Percentiles rank a stretch among this genome's conserved stretches.
phyloP scores from a whole-genome alignment of 2,888 invertebrate species.

The Cetonia aurata region DNA sequence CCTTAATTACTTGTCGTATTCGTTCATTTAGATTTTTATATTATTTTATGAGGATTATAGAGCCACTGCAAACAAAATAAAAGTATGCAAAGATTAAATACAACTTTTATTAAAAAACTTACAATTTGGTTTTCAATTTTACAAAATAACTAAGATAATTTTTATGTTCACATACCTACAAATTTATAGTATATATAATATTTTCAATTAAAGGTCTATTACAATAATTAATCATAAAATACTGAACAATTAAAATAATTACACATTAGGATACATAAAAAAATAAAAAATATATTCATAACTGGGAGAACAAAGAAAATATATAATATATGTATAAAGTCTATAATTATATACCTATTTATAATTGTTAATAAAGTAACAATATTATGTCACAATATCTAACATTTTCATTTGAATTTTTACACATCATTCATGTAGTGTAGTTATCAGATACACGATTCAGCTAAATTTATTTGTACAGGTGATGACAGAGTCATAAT shows the following conservation, averaged over 20 bases:
- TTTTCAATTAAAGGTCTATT: slow-evolving; percentile 38
- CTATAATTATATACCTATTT: slow-evolving; percentile 37
- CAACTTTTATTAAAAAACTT: slow-evolving; percentile 53
- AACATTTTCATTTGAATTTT: slow-evolving; percentile 37
- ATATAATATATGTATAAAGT: slow-evolving; percentile 30
- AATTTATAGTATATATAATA: slow-evolving; percentile 37
- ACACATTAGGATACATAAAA: slow-evolving; percentile 37
- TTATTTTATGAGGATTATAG: too few species aligned
- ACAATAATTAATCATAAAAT: slow-evolving; percentile 44
- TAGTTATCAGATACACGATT: slow-evolving; percentile 41
- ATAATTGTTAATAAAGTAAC: slow-evolving; percentile 35
- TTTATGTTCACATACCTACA: slow-evolving; percentile 40
- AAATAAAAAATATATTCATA: slow-evolving; percentile 32
- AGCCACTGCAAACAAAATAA: neutral
- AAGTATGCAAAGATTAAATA: slow-evolving; percentile 39
- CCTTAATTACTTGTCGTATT: too few species aligned
- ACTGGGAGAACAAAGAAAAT: slow-evolving; percentile 26
- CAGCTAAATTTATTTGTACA: slow-evolving; percentile 39
- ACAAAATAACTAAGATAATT: slow-evolving; percentile 51
- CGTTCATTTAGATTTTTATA: too few species aligned
- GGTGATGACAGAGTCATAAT: slow-evolving; percentile 17
- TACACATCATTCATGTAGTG: slow-evolving; percentile 38
- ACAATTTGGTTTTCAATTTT: slow-evolving; percentile 52
- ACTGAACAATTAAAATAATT: slow-evolving; percentile 42
- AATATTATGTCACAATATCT: slow-evolving; percentile 42